Evolutionary conservation across 2,797 vertebrate species (phyloP), one percentile per base, ranked within the genome.

Genomic region (Melanotaenia nigrans): DNA sequence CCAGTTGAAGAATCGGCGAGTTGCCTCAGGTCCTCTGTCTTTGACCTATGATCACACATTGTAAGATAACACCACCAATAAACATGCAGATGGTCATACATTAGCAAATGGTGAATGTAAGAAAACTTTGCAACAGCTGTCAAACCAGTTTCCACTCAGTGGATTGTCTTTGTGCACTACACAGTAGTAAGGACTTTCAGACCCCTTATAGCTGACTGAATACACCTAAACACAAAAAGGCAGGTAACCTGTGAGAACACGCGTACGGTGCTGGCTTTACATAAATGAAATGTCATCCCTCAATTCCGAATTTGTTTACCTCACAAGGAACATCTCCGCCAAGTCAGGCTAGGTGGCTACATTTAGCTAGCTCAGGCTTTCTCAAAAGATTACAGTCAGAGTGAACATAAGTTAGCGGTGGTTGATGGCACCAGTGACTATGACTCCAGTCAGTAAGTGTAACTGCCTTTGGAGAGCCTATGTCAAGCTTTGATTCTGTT

Each of bases 1-100:
- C 98, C 97, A 99, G 87, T 99, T 99, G 85, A 99, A 99, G 92
- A 99, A 99, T 45, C 97, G 93, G 1, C 97, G 93, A 0, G 97
- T 99, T 70, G 97, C 97, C 88, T 99, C 97, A 0, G 97, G 96
- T 24, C 98, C 98, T 62, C 95, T 90, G 83, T 99, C 98, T 91
- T 97, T 98, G 40, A 99, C 97, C 97, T 95, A 57, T 14, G 53
- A 75, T 42, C 33, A 83, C 24, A 61, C n/a, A 71, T 11, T 4
- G 47, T 10, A 82, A 32, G 38, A 60, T 22, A 76, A 0, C 73
- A n/a, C 49, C 61, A 64, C 24, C 2, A 33, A 9, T 42, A 25
- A 65, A 32, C 0, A 22, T 57, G 55, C 12, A 42, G 22, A 22
- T 47, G 42, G 42, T 30, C 3, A 38, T 32, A 42, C 12, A 14